phyloP scores from a whole-genome alignment of 2,113 vertebrate genomes.

The Gila orcuttii region DNA sequence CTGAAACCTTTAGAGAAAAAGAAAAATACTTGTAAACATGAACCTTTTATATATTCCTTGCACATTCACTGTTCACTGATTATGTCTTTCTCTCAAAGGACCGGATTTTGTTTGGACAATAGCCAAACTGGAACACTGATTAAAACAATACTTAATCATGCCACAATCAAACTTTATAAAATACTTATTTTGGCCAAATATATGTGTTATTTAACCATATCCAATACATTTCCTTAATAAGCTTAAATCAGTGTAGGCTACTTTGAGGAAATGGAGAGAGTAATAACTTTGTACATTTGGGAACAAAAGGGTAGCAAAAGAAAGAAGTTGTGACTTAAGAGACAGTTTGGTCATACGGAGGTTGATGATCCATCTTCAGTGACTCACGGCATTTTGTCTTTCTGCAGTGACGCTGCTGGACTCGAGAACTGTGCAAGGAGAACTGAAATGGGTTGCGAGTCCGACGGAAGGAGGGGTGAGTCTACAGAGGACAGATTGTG shows the following conservation, averaged over 20 bases:
- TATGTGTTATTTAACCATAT: neutral
- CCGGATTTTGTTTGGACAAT: neutral
- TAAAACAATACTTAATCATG: conserved; percentile 5
- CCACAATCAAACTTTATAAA: neutral
- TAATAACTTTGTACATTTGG: neutral
- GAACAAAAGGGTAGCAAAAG: neutral
- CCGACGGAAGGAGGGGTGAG: conserved; percentile 98
- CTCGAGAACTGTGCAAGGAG: conserved; percentile 95
- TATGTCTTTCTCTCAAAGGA: neutral
- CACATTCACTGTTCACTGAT: neutral
- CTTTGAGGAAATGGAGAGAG: neutral
- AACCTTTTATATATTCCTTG: neutral
- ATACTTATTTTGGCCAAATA: neutral
- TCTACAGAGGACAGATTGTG: conserved; percentile 54
- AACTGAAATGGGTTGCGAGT: conserved; percentile 96
- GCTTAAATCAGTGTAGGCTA: neutral
- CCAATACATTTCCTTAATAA: neutral
- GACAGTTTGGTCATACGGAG: conserved; percentile 4
- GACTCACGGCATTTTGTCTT: conserved; percentile 45
- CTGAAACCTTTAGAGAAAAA: neutral
- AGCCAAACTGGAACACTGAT: neutral
- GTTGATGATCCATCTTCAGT: conserved; percentile 19
- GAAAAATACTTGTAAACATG: neutral
- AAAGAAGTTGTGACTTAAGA: conserved; percentile 15
- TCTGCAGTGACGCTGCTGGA: conserved; percentile 93